Percentiles rank a stretch among this genome's conserved stretches.
Conservation (phyloP, 2,888 invertebrate genomes). For the Andrena fulva region DNA sequence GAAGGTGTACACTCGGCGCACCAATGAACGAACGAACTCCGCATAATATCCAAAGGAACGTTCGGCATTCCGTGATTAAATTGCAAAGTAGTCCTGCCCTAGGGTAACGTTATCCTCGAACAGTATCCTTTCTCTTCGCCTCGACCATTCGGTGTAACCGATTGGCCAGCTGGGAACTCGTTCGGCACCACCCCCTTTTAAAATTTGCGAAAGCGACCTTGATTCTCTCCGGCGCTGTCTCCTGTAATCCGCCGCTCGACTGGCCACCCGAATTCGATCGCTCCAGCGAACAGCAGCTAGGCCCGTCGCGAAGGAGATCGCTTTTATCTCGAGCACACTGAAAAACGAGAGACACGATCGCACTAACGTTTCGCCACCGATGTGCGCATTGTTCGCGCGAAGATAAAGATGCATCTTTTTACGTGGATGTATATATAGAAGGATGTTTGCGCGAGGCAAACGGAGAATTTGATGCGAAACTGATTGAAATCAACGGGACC, state of each 20-base stretch:
- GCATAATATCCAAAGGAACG: not conserved
- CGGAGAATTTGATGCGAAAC: not conserved
- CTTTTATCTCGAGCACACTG: not conserved
- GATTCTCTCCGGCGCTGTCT: constrained; percentile 58
- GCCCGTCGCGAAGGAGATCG: not conserved
- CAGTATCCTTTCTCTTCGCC: constrained; percentile 42
- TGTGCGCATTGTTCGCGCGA: too few relatives aligned
- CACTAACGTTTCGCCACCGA: too few relatives aligned
- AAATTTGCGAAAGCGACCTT: constrained; percentile 77
- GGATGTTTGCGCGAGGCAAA: not conserved
- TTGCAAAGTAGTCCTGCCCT: constrained; percentile 64
- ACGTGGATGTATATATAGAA: too few relatives aligned
- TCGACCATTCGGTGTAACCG: constrained; percentile 28
- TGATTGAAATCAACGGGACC: not conserved
- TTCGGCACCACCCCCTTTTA: constrained; percentile 35
- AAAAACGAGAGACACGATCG: not conserved
- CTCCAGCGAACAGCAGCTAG: not conserved
- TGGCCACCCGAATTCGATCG: constrained; percentile 26
- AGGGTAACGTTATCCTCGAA: constrained; percentile 82
- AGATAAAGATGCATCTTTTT: too few relatives aligned
- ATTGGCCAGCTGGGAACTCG: constrained; percentile 47
- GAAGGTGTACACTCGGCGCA: too few relatives aligned
- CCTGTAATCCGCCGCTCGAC: constrained; percentile 56
- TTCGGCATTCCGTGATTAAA: constrained; percentile 20
- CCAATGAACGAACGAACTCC: not conserved